Base-by-base conservation (phyloP, 1,140 invertebrate species). In the Drosophila bipectinata region DNA sequence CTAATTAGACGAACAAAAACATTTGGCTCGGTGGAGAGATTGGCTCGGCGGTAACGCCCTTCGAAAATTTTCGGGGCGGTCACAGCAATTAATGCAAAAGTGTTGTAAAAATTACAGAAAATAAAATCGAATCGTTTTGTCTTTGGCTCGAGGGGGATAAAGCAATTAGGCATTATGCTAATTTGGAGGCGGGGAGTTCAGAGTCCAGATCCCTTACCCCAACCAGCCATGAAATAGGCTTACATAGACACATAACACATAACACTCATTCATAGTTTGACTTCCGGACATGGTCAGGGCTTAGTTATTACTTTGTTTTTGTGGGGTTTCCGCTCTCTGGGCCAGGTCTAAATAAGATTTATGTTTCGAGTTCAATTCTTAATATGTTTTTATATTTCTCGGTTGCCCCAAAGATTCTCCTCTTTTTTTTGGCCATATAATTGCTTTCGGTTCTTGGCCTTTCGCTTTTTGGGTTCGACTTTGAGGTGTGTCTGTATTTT, bases 401-500 rank as follows among this genome's bases (percentile, higher is more conserved):
- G 12, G 49, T 37, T 52, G 15, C 32, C 15, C 39, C 39, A 49
- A 71, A 64, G 56, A 61, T 34, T 68, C 28, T 64, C 39, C 4
- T 52, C 39, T 34, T 63, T 14, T 37, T 52, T 79, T 76, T 64
- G 72, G 37, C 63, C 53, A 63, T 61, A 87, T 85, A 85, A 85
- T 85, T 85, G 82, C 78, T 66, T 82, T 56, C 26, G 30, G 37
- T 68, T 53, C 52, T 60, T 14, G 56, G 44, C 60, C 63, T 62
- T 63, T 82, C 56, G 51, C 60, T 66, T 74, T 74, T 67, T 7
- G 62, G 56, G 30, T 48, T 41, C 14, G 34, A 28, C 34, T 44
- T 51, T 62, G 71, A 88, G 83, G 83, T 88, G 83, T 87, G 83
- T 87, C 83, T 73, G 79, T 67, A 79, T 79, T 87, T 87, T 88